A percentile compares a stretch with the other conserved stretches of the same genome.
These are phyloP conservation scores for Tragelaphus imberbis DNA, from an alignment of 2,113 vertebrate genomes.

Conservation along the genomic window DNA sequence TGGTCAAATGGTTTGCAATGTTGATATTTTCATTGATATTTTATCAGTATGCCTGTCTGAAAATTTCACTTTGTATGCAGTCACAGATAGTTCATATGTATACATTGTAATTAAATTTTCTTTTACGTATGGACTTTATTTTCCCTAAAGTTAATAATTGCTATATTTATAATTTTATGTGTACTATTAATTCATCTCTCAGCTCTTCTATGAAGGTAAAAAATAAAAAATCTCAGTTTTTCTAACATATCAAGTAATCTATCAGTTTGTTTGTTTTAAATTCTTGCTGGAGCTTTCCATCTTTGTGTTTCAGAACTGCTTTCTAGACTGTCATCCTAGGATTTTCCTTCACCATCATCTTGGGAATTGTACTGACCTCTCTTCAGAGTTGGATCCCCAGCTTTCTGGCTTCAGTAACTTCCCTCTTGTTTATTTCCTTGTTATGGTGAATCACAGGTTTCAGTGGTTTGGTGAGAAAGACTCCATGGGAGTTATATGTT, in stretches of 20 bases:
- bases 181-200: background rate
- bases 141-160: background rate
- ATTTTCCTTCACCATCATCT: background rate
- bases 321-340: background rate
- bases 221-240: background rate
- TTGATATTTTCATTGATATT: background rate
- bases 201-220: background rate
- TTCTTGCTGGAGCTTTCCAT: background rate
- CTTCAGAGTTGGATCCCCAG: background rate
- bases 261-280: background rate
- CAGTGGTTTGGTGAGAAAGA: background rate
- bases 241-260: background rate
- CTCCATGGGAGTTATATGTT: background rate
- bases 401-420: background rate
- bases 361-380: background rate
- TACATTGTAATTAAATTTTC: background rate
- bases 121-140: background rate
- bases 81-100: background rate
- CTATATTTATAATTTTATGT: background rate
- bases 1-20: background rate
- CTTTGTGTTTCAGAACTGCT: constrained; percentile 2
- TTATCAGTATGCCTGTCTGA: background rate
- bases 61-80: background rate
- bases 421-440: background rate
- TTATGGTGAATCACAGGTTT: background rate